A percentile compares a stretch with the other conserved stretches of the same genome.
Conservation (phyloP, 2,797 vertebrate species). For the Neopelma chrysocephalum region DNA sequence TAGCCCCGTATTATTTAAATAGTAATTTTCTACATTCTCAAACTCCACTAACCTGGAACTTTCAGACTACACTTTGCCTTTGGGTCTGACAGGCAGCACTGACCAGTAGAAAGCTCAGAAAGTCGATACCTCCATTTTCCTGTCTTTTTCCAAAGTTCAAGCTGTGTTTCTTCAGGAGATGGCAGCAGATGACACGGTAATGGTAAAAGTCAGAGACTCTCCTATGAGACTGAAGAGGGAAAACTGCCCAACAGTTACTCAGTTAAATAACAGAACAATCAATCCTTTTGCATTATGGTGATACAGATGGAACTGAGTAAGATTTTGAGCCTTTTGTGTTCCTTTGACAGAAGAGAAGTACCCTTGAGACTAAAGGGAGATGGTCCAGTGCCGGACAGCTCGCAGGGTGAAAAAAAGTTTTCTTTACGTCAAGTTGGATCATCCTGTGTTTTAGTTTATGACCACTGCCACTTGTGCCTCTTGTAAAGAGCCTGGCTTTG, state of each 20-base stretch:
- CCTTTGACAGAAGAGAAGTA: neutral
- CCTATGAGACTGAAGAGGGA: neutral
- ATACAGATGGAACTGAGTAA: neutral
- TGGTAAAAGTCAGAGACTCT: neutral
- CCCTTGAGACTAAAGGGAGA: neutral
- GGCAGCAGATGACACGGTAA: constrained; percentile 21
- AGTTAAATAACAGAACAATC: neutral
- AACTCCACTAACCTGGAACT: neutral
- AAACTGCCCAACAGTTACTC: neutral
- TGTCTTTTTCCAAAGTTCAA: neutral
- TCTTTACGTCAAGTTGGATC: neutral
- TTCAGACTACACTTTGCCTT: accelerated
- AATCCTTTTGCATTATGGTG: neutral
- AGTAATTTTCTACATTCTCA: neutral
- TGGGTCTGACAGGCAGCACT: neutral
- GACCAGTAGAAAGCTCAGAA: neutral
- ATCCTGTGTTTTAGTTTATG: neutral
- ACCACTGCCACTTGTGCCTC: neutral
- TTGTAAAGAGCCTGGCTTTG: neutral
- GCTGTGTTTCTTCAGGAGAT: constrained; percentile 37
- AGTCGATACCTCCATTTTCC: neutral
- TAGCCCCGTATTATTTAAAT: neutral
- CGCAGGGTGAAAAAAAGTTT: neutral
- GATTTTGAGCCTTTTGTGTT: neutral
- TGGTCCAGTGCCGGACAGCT: neutral